A percentile compares a stretch with the other conserved stretches of the same genome.
Conservation (phyloP, 2,888 invertebrate genomes). For the Euzetes globulus region DNA sequence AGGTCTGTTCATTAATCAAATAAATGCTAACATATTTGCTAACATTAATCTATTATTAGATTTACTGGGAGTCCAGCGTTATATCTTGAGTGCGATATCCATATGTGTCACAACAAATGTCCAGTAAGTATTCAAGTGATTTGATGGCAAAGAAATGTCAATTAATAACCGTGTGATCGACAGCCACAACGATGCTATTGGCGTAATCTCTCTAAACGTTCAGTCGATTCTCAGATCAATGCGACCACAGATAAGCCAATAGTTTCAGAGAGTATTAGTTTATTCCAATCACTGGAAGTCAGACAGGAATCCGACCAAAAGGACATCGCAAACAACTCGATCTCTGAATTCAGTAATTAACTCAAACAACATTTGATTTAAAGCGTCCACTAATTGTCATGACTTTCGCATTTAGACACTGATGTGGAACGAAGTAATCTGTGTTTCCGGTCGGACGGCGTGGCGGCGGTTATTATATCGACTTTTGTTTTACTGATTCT, state of each 20-base stretch:
- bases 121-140: constrained; percentile 59
- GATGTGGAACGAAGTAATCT: constrained; percentile 6
- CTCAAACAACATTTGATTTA: background rate
- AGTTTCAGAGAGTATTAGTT: constrained; percentile 77
- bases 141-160: background rate
- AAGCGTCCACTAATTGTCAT: background rate
- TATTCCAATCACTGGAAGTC: constrained; percentile 79
- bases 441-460: constrained; percentile 39
- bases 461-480: constrained; percentile 37
- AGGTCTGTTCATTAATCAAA: constrained; percentile 51
- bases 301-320: constrained; percentile 40
- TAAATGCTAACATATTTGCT: background rate
- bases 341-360: background rate
- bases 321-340: constrained; percentile 16
- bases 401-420: background rate
- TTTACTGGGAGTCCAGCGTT: constrained; percentile 71
- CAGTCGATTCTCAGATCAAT: constrained; percentile 28
- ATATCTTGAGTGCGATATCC: constrained; percentile 86
- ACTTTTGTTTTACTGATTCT: constrained; percentile 27
- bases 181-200: constrained; percentile 44
- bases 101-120: constrained; percentile 91
- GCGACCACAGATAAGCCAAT: constrained; percentile 38
- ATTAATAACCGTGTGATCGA: background rate
- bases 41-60: background rate
- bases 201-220: constrained; percentile 42